These are phyloP conservation scores for Willowsia nigromaculata DNA, from an alignment of 2,888 invertebrate species.

Conservation along the genomic window DNA sequence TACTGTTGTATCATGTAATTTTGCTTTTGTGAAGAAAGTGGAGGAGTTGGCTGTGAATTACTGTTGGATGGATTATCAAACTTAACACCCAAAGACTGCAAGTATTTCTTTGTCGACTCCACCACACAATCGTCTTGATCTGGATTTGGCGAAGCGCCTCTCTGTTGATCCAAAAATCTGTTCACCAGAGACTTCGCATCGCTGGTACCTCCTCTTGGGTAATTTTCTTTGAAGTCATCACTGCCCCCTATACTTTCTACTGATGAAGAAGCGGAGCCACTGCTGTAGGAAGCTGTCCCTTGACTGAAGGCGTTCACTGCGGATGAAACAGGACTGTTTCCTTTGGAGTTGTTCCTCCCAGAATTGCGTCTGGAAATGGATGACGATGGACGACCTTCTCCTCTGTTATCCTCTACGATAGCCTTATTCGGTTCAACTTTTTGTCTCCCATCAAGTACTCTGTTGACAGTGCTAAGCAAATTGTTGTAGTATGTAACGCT, in stretches of 20 bases:
- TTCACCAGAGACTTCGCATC: background rate
- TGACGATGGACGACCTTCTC: no score
- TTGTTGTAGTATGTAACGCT: constrained; percentile 74
- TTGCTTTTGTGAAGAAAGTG: constrained; percentile 31
- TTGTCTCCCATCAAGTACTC: constrained; percentile 68
- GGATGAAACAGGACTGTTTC: background rate
- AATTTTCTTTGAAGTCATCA: background rate
- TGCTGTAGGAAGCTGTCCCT: constrained; percentile 9
- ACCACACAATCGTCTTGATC: constrained; percentile 21
- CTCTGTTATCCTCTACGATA: no score
- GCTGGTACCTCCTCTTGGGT: background rate
- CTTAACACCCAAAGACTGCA: constrained; percentile 64
- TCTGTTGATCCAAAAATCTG: background rate
- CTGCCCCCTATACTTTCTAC: background rate
- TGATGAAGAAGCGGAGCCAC: background rate
- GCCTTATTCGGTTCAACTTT: background rate
- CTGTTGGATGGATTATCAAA: constrained; percentile 41
- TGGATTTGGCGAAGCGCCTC: background rate
- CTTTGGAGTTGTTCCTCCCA: background rate
- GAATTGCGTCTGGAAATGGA: background rate
- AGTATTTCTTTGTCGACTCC: constrained; percentile 63
- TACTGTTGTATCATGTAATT: constrained; percentile 76
- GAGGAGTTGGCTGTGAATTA: background rate
- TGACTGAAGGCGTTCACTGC: background rate
- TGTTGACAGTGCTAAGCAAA: constrained; percentile 76